Conservation (phyloP, 2,797 vertebrate genomes). For the Babyrousa celebensis region DNA sequence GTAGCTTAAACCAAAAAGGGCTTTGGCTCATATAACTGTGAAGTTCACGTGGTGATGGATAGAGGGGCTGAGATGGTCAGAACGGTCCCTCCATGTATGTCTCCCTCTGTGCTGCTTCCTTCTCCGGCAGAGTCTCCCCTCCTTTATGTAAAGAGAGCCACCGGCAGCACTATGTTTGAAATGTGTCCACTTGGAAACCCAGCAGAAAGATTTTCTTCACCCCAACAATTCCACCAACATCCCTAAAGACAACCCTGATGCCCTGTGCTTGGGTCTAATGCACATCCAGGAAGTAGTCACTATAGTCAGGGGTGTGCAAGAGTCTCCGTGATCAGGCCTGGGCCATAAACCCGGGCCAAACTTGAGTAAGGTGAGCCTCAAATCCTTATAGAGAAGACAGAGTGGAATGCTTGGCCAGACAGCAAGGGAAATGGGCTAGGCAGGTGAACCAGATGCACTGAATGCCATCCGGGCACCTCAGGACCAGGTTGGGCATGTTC, state of each 20-base stretch:
- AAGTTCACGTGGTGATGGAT: background rate
- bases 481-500: background rate
- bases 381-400: background rate
- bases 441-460: background rate
- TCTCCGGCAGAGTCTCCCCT: background rate
- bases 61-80: background rate
- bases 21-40: background rate
- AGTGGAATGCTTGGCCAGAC: too few relatives aligned
- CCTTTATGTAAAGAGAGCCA: background rate
- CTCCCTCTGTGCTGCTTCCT: background rate
- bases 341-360: background rate
- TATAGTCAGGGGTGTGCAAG: background rate
- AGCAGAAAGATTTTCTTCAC: background rate
- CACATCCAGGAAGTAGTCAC: background rate
- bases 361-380: background rate
- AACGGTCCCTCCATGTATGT: background rate
- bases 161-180: background rate
- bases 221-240: background rate
- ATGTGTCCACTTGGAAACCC: background rate
- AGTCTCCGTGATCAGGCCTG: background rate
- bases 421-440: background rate
- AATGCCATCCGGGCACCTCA: fast-evolving
- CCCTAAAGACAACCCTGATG: background rate
- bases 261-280: background rate
- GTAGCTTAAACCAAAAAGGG: background rate